phyloP scores from a whole-genome alignment of 2,797 vertebrate genomes.

The Botia almorhae region DNA sequence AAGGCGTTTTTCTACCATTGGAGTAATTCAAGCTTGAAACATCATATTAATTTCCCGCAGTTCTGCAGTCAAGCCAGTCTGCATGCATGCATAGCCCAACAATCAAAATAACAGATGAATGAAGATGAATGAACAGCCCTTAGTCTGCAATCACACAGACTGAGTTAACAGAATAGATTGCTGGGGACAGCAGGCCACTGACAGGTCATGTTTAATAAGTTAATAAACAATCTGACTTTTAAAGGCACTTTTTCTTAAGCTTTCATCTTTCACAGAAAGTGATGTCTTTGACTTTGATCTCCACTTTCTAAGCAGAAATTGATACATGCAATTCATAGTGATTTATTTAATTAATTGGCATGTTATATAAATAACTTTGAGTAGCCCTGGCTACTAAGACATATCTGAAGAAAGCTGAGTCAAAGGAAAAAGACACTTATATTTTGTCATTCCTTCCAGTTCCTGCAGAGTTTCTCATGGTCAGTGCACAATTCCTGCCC shows the following conservation, averaged over 20 bases:
- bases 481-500: slow-evolving; percentile 47
- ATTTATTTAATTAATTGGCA: neutral
- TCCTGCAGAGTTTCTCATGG: slow-evolving; percentile 39
- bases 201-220: neutral
- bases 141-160: neutral
- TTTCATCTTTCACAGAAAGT: neutral
- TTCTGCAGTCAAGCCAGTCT: neutral
- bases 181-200: too few species aligned
- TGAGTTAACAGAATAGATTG: neutral
- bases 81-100: neutral
- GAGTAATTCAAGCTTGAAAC: neutral
- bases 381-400: neutral
- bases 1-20: neutral
- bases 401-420: slow-evolving; percentile 44
- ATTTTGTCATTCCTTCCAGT: slow-evolving; percentile 20
- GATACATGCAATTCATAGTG: neutral
- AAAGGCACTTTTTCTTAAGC: neutral
- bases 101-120: neutral
- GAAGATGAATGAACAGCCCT: neutral
- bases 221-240: neutral
- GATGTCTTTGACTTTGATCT: neutral
- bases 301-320: neutral
- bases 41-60: neutral
- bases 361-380: neutral
- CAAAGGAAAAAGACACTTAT: slow-evolving; percentile 10